Evolutionary conservation across 2,888 invertebrate genomes (phyloP).

Genomic region (Lasioglossum calceatum): DNA sequence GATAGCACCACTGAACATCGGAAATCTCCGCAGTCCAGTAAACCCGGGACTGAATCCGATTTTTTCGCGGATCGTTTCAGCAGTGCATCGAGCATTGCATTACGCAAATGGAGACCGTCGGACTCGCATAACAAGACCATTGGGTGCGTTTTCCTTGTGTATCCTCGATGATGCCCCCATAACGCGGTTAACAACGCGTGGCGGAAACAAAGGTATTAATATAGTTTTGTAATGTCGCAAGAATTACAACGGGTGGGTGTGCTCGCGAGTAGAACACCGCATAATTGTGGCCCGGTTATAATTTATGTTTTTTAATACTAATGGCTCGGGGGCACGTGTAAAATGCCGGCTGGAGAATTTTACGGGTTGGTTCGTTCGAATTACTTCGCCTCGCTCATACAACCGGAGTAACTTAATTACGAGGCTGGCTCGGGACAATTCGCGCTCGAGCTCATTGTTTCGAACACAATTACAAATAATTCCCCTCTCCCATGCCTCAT

Average conservation of each 20-base stretch:
- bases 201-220: background rate
- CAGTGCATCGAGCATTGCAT: background rate
- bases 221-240: background rate
- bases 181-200: background rate
- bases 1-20: too few relatives aligned
- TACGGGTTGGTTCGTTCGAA: background rate
- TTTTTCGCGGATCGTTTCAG: background rate
- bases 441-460: slow-evolving; percentile 3
- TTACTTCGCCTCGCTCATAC: background rate
- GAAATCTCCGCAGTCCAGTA: background rate
- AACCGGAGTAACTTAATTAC: slow-evolving; percentile 1
- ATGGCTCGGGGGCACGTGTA: background rate
- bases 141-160: background rate
- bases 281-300: background rate
- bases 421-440: background rate
- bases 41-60: background rate
- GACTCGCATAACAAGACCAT: background rate
- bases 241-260: background rate
- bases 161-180: too few relatives aligned
- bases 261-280: background rate
- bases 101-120: background rate
- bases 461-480: slow-evolving; percentile 10
- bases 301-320: background rate
- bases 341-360: background rate
- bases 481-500: too few relatives aligned